These are phyloP conservation scores for Nematolebias whitei DNA, from an alignment of 2,113 vertebrate genomes.

Conservation along the genomic window DNA sequence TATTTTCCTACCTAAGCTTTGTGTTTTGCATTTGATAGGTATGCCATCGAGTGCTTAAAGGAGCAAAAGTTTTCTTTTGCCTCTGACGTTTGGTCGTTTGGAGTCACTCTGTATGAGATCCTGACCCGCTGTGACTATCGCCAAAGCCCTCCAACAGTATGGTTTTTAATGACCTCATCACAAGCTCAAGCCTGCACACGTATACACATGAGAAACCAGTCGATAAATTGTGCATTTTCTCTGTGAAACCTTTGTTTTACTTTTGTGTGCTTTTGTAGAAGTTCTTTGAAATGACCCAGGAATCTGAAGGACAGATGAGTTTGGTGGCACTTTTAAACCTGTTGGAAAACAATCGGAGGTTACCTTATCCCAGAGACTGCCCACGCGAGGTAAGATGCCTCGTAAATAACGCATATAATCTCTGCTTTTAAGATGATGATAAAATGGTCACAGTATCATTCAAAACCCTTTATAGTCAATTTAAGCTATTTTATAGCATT, in stretches of 20 bases:
- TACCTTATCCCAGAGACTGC: slow-evolving; percentile 84
- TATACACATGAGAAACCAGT: neutral
- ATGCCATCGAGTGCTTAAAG: slow-evolving; percentile 91
- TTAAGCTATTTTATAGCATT: no score
- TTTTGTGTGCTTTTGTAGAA: slow-evolving; percentile 75
- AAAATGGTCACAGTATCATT: no score
- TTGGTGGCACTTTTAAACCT: slow-evolving; percentile 83
- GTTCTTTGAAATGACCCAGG: slow-evolving; percentile 84
- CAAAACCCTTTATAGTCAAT: no score
- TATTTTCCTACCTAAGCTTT: slow-evolving; percentile 1
- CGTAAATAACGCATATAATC: no score
- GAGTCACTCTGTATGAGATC: slow-evolving; percentile 92
- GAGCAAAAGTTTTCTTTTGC: slow-evolving; percentile 91
- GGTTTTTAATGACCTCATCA: slow-evolving; percentile 22
- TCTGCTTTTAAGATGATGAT: no score
- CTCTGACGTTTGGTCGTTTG: slow-evolving; percentile 94
- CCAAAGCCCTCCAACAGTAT: slow-evolving; percentile 85
- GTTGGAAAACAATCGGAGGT: slow-evolving; percentile 80
- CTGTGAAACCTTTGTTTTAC: neutral
- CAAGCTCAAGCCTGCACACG: no score
- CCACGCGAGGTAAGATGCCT: slow-evolving; percentile 82
- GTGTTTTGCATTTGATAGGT: slow-evolving; percentile 76
- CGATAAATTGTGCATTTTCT: neutral
- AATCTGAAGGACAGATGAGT: slow-evolving; percentile 82
- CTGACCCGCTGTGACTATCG: slow-evolving; percentile 84